Conservation (phyloP, 2,888 invertebrate species). For the Polydrusus pterygomalis region DNA sequence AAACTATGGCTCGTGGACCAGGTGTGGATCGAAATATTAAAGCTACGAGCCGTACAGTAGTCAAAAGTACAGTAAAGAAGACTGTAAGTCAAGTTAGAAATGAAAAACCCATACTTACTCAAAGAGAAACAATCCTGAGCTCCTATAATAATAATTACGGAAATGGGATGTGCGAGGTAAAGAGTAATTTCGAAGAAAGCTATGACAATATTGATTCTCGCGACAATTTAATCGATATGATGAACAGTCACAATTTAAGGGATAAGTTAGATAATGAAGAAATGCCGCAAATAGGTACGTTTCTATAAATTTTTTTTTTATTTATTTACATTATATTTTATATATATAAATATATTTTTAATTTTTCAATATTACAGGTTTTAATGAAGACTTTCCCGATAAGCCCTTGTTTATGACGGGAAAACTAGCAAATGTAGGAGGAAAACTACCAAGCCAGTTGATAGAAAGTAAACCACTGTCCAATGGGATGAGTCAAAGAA, state of each 20-base stretch:
- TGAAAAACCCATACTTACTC: conserved; percentile 69
- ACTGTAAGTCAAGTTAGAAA: conserved; percentile 69
- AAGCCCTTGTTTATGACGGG: conserved; percentile 59
- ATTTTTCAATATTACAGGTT: conserved; percentile 36
- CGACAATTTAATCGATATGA: conserved; percentile 68
- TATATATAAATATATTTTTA: too few species aligned
- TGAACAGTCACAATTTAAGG: conserved; percentile 70
- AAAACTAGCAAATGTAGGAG: conserved; percentile 71
- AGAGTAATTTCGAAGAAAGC: conserved; percentile 60
- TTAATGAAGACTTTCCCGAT: conserved; percentile 40
- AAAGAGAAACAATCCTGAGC: conserved; percentile 68
- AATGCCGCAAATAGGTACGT: conserved; percentile 65
- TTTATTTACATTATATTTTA: not conserved
- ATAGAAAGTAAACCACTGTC: conserved; percentile 24
- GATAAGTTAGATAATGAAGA: conserved; percentile 72
- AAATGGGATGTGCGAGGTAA: conserved; percentile 67
- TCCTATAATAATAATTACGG: conserved; percentile 68
- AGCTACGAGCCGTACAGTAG: conserved; percentile 63
- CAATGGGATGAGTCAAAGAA: conserved; percentile 33
- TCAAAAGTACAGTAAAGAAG: conserved; percentile 68
- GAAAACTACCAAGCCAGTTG: conserved; percentile 69
- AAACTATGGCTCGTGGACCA: conserved; percentile 60
- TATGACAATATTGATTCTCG: conserved; percentile 54
- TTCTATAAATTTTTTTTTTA: not conserved
- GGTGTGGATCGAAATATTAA: conserved; percentile 69